Conservation (phyloP, 1,140 invertebrate genomes). For the Cydia fagiglandana region DNA sequence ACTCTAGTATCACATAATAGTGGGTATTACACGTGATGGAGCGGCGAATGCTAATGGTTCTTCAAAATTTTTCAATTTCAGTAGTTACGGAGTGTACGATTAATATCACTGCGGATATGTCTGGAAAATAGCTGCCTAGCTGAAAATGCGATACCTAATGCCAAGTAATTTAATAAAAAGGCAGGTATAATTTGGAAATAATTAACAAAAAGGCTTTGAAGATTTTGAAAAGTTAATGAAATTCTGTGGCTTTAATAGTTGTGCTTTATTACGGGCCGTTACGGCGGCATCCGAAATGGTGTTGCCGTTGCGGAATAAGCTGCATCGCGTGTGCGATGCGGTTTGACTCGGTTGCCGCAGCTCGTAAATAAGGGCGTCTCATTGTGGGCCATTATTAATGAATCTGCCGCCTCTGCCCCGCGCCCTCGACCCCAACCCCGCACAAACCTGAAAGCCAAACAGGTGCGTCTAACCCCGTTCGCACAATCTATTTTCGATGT, state of each 20-base stretch:
- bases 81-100: too few species aligned
- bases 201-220: not conserved
- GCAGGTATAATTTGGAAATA: not conserved
- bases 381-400: constrained; percentile 77
- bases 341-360: constrained; percentile 63
- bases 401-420: constrained; percentile 60
- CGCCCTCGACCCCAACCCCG: constrained; percentile 48
- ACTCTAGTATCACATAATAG: not conserved
- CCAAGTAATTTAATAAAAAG: not conserved
- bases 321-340: constrained; percentile 56
- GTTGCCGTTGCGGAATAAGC: constrained; percentile 39
- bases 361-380: constrained; percentile 77
- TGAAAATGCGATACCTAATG: not conserved
- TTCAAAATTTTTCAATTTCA: not conserved
- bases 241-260: not conserved
- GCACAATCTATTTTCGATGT: constrained; percentile 78
- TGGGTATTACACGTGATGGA: not conserved
- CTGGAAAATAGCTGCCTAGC: not conserved
- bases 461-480: constrained; percentile 78
- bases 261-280: constrained; percentile 7
- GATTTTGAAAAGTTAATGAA: not conserved
- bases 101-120: not conserved
- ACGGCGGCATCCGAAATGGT: constrained; percentile 26
- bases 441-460: constrained; percentile 70
- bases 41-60: not conserved